Evolutionary conservation across 1,140 invertebrate species (phyloP).

Genomic region (Formica selysi): DNA sequence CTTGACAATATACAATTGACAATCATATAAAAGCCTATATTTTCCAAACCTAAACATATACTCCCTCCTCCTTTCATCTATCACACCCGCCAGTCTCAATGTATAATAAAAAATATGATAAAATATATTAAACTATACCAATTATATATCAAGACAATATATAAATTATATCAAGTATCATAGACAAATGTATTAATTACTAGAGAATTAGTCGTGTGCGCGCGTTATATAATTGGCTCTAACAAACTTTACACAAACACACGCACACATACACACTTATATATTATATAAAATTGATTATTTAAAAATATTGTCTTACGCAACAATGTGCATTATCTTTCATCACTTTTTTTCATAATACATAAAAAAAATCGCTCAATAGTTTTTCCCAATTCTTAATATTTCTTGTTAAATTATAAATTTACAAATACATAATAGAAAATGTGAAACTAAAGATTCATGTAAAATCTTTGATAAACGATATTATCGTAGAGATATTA

Average conservation of each 20-base stretch:
- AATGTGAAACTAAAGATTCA: not conserved
- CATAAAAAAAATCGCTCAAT: conserved; percentile 18
- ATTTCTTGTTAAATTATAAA: not conserved
- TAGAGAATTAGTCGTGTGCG: conserved; percentile 71
- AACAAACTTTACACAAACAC: conserved; percentile 67
- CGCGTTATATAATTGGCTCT: conserved; percentile 57
- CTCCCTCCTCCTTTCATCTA: conserved; percentile 38
- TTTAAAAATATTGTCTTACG: conserved; percentile 71
- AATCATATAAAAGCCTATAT: not conserved
- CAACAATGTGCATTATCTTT: conserved; percentile 52
- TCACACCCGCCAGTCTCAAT: conserved; percentile 13
- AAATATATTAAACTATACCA: conserved; percentile 73
- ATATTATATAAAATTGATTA: conserved; percentile 60
- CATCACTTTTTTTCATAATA: conserved; percentile 37
- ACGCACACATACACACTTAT: conserved; percentile 19
- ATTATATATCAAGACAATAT: conserved; percentile 29
- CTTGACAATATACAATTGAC: not conserved
- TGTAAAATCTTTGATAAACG: not conserved
- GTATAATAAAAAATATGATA: conserved; percentile 14
- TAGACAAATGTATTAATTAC: conserved; percentile 59
- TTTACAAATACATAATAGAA: not conserved
- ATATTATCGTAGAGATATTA: not conserved
- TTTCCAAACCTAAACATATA: conserved; percentile 14
- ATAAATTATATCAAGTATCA: too few species aligned
- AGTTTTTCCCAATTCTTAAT: not conserved